A percentile compares a stretch with the other conserved stretches of the same genome.
These are phyloP conservation scores for Panulirus ornatus DNA, from an alignment of 1,140 invertebrate species.

Conservation along the genomic window DNA sequence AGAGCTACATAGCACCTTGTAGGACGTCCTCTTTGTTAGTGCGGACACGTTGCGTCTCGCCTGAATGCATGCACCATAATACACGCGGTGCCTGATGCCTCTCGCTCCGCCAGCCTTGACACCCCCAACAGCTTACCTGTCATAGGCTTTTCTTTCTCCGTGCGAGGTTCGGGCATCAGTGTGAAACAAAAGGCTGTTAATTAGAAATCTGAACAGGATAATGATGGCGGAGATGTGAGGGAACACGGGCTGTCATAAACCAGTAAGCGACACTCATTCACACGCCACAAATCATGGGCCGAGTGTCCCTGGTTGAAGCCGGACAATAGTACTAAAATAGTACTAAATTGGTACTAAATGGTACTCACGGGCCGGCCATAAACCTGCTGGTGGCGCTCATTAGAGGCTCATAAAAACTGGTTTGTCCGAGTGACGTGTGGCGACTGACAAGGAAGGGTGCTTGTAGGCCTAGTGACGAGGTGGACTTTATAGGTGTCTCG, in stretches of 20 bases:
- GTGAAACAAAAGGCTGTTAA: slow-evolving; percentile 39
- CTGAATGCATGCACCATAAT: slow-evolving; percentile 4
- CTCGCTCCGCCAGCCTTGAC: background rate
- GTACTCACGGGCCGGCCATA: slow-evolving; percentile 68
- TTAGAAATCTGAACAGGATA: slow-evolving; percentile 5
- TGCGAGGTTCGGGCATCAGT: background rate
- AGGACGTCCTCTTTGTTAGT: slow-evolving; percentile 16
- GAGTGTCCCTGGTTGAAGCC: slow-evolving; percentile 65
- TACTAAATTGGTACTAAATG: slow-evolving; percentile 72
- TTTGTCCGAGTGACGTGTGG: slow-evolving; percentile 64
- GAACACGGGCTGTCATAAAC: slow-evolving; percentile 45
- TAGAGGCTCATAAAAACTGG: slow-evolving; percentile 68
- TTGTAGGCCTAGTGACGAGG: slow-evolving; percentile 51
- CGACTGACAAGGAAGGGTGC: slow-evolving; percentile 53
- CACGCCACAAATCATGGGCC: slow-evolving; percentile 55
- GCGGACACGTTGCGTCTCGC: slow-evolving; percentile 22
- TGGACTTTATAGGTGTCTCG: slow-evolving; percentile 33
- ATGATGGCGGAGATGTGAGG: slow-evolving; percentile 19
- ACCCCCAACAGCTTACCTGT: background rate
- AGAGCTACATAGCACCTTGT: background rate
- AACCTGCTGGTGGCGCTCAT: slow-evolving; percentile 67
- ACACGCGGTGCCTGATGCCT: background rate
- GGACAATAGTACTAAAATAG: slow-evolving; percentile 71
- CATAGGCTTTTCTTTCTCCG: background rate
- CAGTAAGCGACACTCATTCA: slow-evolving; percentile 50